Base-by-base conservation (phyloP, 2,888 invertebrate genomes). In the Caenorhabditis virilis region DNA sequence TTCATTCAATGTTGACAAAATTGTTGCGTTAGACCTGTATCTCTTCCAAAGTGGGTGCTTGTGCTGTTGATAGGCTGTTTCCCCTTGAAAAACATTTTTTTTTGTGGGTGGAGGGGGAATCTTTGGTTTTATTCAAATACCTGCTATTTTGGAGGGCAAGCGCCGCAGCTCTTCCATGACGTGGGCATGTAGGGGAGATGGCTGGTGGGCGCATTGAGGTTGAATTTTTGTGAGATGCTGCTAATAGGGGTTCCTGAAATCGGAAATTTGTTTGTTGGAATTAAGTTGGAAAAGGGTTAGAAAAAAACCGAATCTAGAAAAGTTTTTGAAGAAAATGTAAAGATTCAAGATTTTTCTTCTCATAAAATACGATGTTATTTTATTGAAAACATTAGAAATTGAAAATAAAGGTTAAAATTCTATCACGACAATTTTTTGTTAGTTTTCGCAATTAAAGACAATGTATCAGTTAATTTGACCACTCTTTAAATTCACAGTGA, bases 131-230 rank as follows among this genome's bases (percentile, higher is more conserved):
- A 43, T 66, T n/a, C n/a, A n/a, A n/a, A n/a, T 56, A 64, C 62
- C 66, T 56, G 48, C 54, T 57, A 25, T 60, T 61, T 23, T 67
- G 73, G 23, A 64, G 58, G 25, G 72, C 71, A 49, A 71, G 49
- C 15, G 78, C 78, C 11, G 78, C 76, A 16, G 74, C 73, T 36
- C 80, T 52, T 46, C 80, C 80, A 54, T 81, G 82, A 35, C 82
- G 58, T 7, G 83, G 83, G 62, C 83, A 83, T 9, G 79, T 83
- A 9, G 83, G 83, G 2, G 76, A 77, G 13, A 83, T 76, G 5
- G 78, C 80, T n/a, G 79, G 54, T 16, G 77, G 71, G 22, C 72
- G 71, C 57, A 71, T 65, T 39, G 63, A 47, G 36, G 69, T 39
- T 36, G 77, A 57, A 51, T 68, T 58, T 55, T 76, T 74, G 68